phyloP scores from a whole-genome alignment of 2,113 vertebrate species.

The Saguinus midas region DNA sequence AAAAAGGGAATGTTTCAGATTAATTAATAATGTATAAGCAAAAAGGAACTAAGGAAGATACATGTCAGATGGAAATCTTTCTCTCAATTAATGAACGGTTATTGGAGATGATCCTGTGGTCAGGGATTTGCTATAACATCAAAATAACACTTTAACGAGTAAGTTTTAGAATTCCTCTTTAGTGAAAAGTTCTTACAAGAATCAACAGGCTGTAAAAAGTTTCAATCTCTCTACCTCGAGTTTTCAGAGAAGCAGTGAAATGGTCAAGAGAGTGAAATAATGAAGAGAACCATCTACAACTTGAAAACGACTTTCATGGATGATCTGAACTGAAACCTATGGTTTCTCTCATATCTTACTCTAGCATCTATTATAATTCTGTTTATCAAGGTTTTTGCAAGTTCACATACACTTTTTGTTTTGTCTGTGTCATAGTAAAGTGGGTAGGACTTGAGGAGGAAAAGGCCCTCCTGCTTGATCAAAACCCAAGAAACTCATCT shows the following conservation, averaged over 20 bases:
- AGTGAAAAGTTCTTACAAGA: background rate
- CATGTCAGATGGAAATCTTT: constrained; percentile 4
- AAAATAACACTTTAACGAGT: background rate
- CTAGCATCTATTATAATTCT: background rate
- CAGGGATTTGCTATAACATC: background rate
- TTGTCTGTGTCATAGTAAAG: background rate
- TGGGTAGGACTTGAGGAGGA: background rate
- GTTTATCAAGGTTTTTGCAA: background rate
- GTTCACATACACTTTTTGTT: background rate
- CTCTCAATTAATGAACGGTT: constrained; percentile 41
- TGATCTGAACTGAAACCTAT: background rate
- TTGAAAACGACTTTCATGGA: background rate
- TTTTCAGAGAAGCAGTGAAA: background rate
- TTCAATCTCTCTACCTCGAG: background rate
- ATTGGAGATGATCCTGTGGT: background rate
- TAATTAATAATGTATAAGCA: background rate
- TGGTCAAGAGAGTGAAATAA: background rate
- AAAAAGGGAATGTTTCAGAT: background rate
- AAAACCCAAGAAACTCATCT: background rate
- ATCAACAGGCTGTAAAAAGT: background rate
- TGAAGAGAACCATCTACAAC: background rate
- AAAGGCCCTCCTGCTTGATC: background rate
- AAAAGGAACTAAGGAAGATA: constrained; percentile 11
- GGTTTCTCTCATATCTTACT: background rate
- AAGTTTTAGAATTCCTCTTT: constrained; percentile 1